These are phyloP conservation scores for Cotesia chilonis DNA, from an alignment of 1,140 invertebrate species.

Conservation along the genomic window DNA sequence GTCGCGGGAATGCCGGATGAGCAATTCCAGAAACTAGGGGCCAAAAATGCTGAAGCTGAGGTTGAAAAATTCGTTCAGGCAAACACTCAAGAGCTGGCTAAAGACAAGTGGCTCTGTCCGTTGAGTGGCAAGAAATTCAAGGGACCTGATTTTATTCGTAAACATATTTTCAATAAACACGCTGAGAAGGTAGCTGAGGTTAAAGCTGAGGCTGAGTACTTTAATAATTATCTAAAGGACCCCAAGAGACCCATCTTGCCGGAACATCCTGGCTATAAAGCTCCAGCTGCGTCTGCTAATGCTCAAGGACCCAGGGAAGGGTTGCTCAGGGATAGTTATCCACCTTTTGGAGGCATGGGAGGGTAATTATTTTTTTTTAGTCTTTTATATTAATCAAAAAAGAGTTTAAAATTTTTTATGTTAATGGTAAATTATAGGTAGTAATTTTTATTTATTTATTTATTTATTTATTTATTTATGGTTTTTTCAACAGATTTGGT, in stretches of 20 bases:
- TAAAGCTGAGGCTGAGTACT: conserved; percentile 94
- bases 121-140: conserved; percentile 99
- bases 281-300: conserved; percentile 54
- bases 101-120: conserved; percentile 99
- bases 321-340: not conserved
- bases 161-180: conserved; percentile 99
- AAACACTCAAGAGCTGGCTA: conserved; percentile 94
- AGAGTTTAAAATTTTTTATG: not conserved
- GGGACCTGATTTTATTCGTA: conserved; percentile 97
- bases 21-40: conserved; percentile 86
- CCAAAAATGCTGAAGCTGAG: conserved; percentile 87
- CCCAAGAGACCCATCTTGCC: conserved; percentile 93
- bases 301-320: conserved; percentile 46
- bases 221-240: conserved; percentile 97
- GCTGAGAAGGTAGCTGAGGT: conserved; percentile 96
- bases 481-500: conserved; percentile 47
- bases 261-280: conserved; percentile 80
- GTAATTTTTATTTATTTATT: conserved; percentile 24
- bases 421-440: not conserved
- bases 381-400: conserved; percentile 1
- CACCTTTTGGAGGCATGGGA: conserved; percentile 47
- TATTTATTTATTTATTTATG: not conserved
- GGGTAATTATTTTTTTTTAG: conserved; percentile 56
- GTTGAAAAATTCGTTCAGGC: conserved; percentile 94
- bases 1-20: conserved; percentile 71